Evolutionary conservation across 2,888 invertebrate genomes (phyloP).

Genomic region (Phania funesta): DNA sequence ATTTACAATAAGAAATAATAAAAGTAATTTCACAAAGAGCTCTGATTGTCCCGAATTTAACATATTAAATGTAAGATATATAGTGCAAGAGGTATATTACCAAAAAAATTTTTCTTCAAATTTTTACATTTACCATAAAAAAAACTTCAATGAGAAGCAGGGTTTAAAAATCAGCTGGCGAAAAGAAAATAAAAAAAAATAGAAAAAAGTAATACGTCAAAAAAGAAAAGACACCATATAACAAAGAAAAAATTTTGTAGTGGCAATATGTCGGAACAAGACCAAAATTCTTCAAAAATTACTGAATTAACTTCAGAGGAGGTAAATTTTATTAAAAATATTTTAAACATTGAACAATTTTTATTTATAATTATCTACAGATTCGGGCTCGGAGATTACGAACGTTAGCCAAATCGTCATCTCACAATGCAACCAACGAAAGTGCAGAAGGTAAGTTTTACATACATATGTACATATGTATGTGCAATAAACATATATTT

Average conservation of each 20-base stretch:
- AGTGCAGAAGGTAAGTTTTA: conserved; percentile 47
- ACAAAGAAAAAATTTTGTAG: conserved; percentile 54
- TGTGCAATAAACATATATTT: neutral
- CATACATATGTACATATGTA: too few species aligned
- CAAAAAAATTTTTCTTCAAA: conserved; percentile 2
- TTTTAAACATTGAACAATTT: conserved; percentile 40
- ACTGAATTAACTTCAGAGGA: conserved; percentile 92
- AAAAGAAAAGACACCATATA: conserved; percentile 29
- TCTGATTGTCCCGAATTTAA: neutral
- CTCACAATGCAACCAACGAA: conserved; percentile 59
- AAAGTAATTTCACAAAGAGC: conserved; percentile 13
- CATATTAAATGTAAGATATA: conserved; percentile 18
- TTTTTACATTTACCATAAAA: conserved; percentile 14
- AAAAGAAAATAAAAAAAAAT: conserved; percentile 36
- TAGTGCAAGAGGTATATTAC: conserved; percentile 19
- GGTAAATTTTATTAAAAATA: conserved; percentile 82
- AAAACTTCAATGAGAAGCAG: conserved; percentile 26
- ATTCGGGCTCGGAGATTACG: conserved; percentile 78
- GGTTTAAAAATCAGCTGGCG: conserved; percentile 53
- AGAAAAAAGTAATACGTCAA: conserved; percentile 44
- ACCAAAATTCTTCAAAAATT: conserved; percentile 65
- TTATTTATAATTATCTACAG: conserved; percentile 75
- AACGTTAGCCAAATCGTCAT: conserved; percentile 74
- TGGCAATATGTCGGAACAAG: conserved; percentile 69
- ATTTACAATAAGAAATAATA: conserved; percentile 26